Base-by-base conservation (phyloP, 2,113 vertebrate genomes). In the Eubucco bourcierii region DNA sequence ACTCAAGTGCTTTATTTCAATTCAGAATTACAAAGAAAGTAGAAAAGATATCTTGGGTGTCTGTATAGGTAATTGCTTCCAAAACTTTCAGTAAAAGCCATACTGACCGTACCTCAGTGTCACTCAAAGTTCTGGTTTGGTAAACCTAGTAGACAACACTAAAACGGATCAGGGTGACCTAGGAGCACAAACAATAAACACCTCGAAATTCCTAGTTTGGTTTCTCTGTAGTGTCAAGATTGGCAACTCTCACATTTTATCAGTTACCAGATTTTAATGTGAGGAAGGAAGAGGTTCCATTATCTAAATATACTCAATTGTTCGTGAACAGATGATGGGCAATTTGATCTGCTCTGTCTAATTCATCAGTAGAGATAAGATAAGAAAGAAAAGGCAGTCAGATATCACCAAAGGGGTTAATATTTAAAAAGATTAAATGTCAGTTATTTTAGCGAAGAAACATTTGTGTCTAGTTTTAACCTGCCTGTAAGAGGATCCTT, bases 271-370 rank as follows among this genome's bases (percentile, higher is more conserved):
- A 97, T 98, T 98, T 98, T 97, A 97, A 97, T 96, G 97, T 97
- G 97, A 97, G 97, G 97, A 98, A 98, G 97, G 98, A 98, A 98
- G 97, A 96, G 66, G 94, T 97, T 97, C 96, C 97, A 97, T 98
- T 98, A 98, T 98, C 98, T 98, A 98, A 98, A 98, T 98, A 98
- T 98, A 97, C 97, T 79, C 96, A 97, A 98, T 98, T 98, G 98
- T 98, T 98, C 96, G 3, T 60, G 90, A 97, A 97, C 97, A 98
- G 97, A 98, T 98, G 98, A 98, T 97, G 97, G 97, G 98, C 98
- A 98, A 98, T 98, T 98, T 98, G 98, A 98, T 98, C 97, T 98
- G 95, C 94, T 98, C 96, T 96, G 96, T 97, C 98, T 97, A 98
- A 98, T 98, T 98, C 97, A 98, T 98, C 98, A 97, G 97, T 89